Conservation (phyloP, 2,113 vertebrate genomes). For the Prionailurus bengalensis region DNA sequence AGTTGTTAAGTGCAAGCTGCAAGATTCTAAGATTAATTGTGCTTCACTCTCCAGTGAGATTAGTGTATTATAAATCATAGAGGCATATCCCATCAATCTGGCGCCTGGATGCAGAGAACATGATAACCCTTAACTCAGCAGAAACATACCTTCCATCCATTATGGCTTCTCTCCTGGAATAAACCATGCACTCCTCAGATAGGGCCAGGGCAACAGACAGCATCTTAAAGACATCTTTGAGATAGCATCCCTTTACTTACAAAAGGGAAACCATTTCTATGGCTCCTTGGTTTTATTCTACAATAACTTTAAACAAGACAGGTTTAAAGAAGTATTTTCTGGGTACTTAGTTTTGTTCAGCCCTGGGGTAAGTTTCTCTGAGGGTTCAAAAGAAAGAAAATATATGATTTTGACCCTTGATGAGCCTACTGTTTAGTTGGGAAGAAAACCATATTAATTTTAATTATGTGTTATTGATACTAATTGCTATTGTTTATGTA, state of each 20-base stretch:
- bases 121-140: constrained; percentile 79
- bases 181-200: constrained; percentile 9
- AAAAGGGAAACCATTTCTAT: constrained; percentile 23
- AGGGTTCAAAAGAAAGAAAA: not conserved
- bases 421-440: not conserved
- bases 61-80: constrained; percentile 79
- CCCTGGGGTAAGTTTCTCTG: not conserved
- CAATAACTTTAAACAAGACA: constrained; percentile 40
- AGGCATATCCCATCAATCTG: constrained; percentile 76
- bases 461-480: not conserved
- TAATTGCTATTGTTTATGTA: constrained; percentile 53
- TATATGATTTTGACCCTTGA: not conserved
- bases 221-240: constrained; percentile 70
- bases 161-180: constrained; percentile 70
- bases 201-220: constrained; percentile 31
- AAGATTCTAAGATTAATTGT: constrained; percentile 84
- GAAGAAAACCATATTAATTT: not conserved
- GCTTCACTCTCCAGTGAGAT: constrained; percentile 79
- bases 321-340: constrained; percentile 56
- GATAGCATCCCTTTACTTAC: constrained; percentile 23
- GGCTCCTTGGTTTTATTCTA: constrained; percentile 49
- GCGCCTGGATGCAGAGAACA: constrained; percentile 52
- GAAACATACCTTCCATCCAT: constrained; percentile 69
- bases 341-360: not conserved
- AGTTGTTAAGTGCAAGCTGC: constrained; percentile 72